Percentiles rank a stretch among this genome's conserved stretches.
Conservation (phyloP, 1,140 invertebrate species). For the Sipha flava region DNA sequence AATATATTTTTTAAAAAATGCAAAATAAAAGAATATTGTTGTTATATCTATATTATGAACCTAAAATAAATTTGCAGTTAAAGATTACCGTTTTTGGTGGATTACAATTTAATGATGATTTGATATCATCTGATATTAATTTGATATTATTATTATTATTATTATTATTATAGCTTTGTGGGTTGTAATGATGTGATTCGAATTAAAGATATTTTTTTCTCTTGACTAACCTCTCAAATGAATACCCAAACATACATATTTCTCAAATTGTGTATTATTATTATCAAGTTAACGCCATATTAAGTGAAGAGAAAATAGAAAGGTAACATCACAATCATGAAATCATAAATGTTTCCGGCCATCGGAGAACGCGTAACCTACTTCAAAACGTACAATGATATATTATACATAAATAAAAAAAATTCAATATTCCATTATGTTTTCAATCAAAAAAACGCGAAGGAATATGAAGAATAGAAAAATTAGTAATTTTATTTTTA, state of each 20-base stretch:
- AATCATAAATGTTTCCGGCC: constrained; percentile 17
- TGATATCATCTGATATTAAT: too few species aligned
- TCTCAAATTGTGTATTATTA: neutral
- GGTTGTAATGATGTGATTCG: too few species aligned
- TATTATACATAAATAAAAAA: neutral
- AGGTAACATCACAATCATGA: constrained; percentile 1
- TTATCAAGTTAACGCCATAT: neutral
- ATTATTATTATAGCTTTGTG: too few species aligned
- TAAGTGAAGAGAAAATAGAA: constrained; percentile 14
- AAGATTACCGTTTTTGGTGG: too few species aligned
- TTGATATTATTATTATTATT: too few species aligned
- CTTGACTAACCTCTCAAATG: neutral
- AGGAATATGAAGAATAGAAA: neutral
- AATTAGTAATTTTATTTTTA: neutral
- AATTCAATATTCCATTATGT: neutral
- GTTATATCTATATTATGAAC: too few species aligned
- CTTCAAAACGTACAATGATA: neutral
- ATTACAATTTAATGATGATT: too few species aligned
- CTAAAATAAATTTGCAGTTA: too few species aligned
- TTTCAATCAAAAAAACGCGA: neutral
- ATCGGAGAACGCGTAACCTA: constrained; percentile 11
- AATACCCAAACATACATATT: neutral
- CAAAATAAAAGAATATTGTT: too few species aligned
- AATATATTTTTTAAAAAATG: too few species aligned
- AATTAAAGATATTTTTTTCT: neutral